Evolutionary conservation across 2,888 invertebrate species (phyloP), one percentile per base, ranked within the genome.

Genomic region (Lasius fuliginosus): DNA sequence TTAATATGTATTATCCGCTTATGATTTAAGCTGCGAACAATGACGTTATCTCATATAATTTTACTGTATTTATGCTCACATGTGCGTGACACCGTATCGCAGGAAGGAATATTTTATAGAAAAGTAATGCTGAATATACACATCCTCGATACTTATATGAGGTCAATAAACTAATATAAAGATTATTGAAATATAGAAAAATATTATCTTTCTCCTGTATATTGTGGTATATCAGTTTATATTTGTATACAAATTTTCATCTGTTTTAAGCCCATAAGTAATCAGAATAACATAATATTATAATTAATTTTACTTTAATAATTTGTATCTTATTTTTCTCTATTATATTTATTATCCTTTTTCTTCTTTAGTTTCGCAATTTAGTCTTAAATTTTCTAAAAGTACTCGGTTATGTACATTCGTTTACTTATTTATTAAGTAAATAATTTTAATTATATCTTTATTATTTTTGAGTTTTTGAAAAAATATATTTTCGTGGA

Each of bases 1-100:
- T 81, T 73, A 9, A 71, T 30, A 58, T 30, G 1, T 53, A 79
- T 73, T 71, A 73, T 81, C 36, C 46, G 42, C 33, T 79, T 60
- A 42, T 12, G 23, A 79, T 40, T 30, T 12, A 60, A 46, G 40
- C 23, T 5, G 11, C 42, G 23, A 33, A 3, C 77, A 42, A 11
- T 23, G 27, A 49, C 27, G 27, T 42, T 71, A 56, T 11, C n/a
- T 58, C 40, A 12, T n/a, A 49, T 49, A 36, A n/a, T 49, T 75
- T 49, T 75, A 76, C 12, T 49, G 30, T 40, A 33, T 12, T 76
- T 58, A 40, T 58, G 42, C 36, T 69, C 73, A 33, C n/a, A 40
- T 33, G 40, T 71, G 71, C 73, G n/a, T 23, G 30, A 58, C 56
- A 42, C 11, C 30, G 53, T 56, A 40, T 69, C 40, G 56, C 71